These are phyloP conservation scores for Mamestra brassicae DNA, from an alignment of 2,888 invertebrate genomes.

Conservation along the genomic window DNA sequence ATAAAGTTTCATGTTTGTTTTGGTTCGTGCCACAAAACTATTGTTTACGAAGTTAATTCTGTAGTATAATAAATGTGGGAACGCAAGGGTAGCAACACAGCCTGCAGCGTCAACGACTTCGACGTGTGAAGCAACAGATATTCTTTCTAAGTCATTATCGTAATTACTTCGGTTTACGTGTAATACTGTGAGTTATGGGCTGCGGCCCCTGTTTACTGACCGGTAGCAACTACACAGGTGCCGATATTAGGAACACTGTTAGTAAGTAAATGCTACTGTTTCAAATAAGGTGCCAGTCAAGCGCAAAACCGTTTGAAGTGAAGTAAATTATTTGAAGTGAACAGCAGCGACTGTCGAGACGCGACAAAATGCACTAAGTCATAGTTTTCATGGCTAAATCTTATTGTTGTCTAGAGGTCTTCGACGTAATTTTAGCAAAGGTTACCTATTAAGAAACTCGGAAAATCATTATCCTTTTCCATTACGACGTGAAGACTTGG, in stretches of 20 bases:
- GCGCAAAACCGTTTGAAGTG: slow-evolving; percentile 17
- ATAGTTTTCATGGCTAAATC: slow-evolving; percentile 21
- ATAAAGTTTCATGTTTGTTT: slow-evolving; percentile 47
- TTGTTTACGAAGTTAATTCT: slow-evolving; percentile 17
- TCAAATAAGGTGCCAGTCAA: slow-evolving; percentile 1
- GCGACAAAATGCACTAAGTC: background rate
- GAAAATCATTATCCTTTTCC: background rate
- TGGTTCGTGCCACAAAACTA: slow-evolving; percentile 28
- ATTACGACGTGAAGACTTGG: background rate
- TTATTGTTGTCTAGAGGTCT: slow-evolving; percentile 27
- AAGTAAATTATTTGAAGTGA: background rate
- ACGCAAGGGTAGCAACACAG: slow-evolving; percentile 40
- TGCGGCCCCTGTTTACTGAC: slow-evolving; percentile 43
- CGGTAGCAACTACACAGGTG: slow-evolving; percentile 34
- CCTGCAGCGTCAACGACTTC: slow-evolving; percentile 73
- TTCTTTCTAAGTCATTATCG: slow-evolving; percentile 77
- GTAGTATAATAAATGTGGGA: slow-evolving; percentile 30
- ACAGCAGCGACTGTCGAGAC: background rate
- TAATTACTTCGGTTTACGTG: slow-evolving; percentile 75
- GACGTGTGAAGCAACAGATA: slow-evolving; percentile 82
- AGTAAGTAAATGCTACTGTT: slow-evolving; percentile 14
- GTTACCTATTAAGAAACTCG: background rate
- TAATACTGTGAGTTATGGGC: slow-evolving; percentile 45
- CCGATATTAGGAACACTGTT: slow-evolving; percentile 19
- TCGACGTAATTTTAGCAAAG: slow-evolving; percentile 2